Base-by-base conservation (phyloP, 2,797 vertebrate genomes). In the Hybognathus amarus region DNA sequence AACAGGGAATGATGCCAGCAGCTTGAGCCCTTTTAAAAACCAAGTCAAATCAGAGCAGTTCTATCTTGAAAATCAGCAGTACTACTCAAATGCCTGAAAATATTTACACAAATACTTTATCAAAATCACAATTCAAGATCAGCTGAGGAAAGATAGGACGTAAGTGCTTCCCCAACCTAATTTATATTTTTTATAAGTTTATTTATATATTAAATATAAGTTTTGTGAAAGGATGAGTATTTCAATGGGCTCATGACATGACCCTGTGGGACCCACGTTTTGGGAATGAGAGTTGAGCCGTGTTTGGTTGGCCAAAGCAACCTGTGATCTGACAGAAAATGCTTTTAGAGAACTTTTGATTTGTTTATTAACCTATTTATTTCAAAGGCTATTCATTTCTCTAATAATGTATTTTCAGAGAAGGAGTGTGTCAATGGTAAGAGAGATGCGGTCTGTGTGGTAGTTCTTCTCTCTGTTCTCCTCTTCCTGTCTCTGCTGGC, bases 401-500 rank as follows among this genome's bases (percentile, higher is more conserved):
- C 0, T 70, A 30, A 50, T 7, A 4, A 4, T 66, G 6, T 40
- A 20, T 79, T 85, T 71, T 24, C 45, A 86, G 80, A 66, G 20
- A 18, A 83, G 30, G 8, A n/a, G 50, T 10, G 27, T n/a, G 63
- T 50, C 42, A 36, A 47, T 10, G 6, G 7, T 1, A 75, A 75
- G 45, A 73, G 24, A 38, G 2, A 15, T 38, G 7, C 6, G 10
- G n/a, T 6, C n/a, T 22, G 5, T 68, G 1, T 12, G 13, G 10
- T 69, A 24, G 42, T 77, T n/a, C 2, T 66, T 12, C 22, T 82
- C 22, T 50, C 30, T 52, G 50, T 79, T 38, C 47, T 83, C 9
- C 68, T 80, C 61, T 40, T 75, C 24, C 27, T 85, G 6, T 85
- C 85, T 33, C 47, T 86, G 20, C 59, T 84, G 64, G 38, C 36